Conservation (phyloP, 2,113 vertebrate genomes). For the Machaerirhynchus nigripectus region DNA sequence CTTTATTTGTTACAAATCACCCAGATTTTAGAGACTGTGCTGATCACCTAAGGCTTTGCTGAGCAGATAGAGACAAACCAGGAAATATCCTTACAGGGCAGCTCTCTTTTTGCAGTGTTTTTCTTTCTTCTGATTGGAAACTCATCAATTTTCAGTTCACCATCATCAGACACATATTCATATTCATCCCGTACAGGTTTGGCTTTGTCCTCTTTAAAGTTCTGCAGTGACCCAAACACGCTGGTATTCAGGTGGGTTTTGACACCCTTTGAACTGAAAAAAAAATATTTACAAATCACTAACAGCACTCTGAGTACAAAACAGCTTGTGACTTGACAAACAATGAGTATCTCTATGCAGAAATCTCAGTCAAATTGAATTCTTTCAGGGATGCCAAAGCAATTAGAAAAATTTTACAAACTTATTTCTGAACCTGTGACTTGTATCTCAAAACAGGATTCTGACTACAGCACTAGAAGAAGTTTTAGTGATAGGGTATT, state of each 20-base stretch:
- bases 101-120: slow-evolving; percentile 87
- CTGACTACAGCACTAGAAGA: background rate
- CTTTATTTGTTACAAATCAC: background rate
- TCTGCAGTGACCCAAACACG: slow-evolving; percentile 93
- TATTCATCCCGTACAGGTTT: slow-evolving; percentile 95
- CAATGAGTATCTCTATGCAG: background rate
- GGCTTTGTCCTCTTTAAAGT: slow-evolving; percentile 93
- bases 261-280: slow-evolving; percentile 86
- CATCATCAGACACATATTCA: slow-evolving; percentile 96
- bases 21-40: background rate
- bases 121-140: slow-evolving; percentile 98
- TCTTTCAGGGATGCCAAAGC: background rate
- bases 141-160: slow-evolving; percentile 96
- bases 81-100: slow-evolving; percentile 85
- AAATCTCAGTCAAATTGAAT: background rate
- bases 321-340: background rate
- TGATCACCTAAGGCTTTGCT: background rate
- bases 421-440: background rate
- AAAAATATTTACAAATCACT: background rate
- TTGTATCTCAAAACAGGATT: background rate
- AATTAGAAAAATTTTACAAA: background rate
- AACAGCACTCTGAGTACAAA: background rate
- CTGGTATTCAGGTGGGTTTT: slow-evolving; percentile 88
- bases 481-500: background rate
- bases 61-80: background rate